Evolutionary conservation across 1,140 invertebrate species (phyloP), one percentile per base, ranked within the genome.

Genomic region (Eurosta solidaginis): DNA sequence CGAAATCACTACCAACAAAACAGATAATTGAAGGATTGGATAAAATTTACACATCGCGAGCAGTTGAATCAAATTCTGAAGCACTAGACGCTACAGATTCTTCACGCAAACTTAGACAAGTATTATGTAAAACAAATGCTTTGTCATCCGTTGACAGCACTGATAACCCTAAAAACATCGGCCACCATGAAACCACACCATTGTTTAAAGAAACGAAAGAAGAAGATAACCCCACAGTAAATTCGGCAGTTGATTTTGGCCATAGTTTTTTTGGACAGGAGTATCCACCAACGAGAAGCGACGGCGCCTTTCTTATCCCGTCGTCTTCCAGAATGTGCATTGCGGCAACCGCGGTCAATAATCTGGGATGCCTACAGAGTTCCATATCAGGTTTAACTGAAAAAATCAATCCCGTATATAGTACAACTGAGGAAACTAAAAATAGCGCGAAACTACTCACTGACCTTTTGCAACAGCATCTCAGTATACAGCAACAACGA

Each of bases 381-480:
- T 86, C 84, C 42, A 75, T 87, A 10, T 82, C 81, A 1, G 63
- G 84, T 50, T 36, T 78, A 47, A 47, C 29, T 68, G 59, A 68
- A 40, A 20, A 29, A 6, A 10, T 3, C 20, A 20, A 29, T 20
- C 1, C n/a, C n/a, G 40, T 14, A 29, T 40, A 33, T 10, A 10
- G n/a, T n/a, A 20, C 52, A 7, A 54, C 54, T 33, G 85, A 86
- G 47, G 80, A 81, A 17, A 85, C 83, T 33, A 83, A 78, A 27
- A 82, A 80, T 49, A 81, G 83, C 52, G 85, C 84, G 7, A 85
- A 87, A 49, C 68, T 85, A 59, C 78, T 87, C n/a, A 85, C 82
- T 6, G 84, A 87, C 44, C 85, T 87, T 40, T 79, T 87, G 9
- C 84, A 87, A 76, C 84, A 86, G 22, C 84, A 87, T 44, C 68